Conservation (phyloP, 2,888 invertebrate species). For the Phortica magna region DNA sequence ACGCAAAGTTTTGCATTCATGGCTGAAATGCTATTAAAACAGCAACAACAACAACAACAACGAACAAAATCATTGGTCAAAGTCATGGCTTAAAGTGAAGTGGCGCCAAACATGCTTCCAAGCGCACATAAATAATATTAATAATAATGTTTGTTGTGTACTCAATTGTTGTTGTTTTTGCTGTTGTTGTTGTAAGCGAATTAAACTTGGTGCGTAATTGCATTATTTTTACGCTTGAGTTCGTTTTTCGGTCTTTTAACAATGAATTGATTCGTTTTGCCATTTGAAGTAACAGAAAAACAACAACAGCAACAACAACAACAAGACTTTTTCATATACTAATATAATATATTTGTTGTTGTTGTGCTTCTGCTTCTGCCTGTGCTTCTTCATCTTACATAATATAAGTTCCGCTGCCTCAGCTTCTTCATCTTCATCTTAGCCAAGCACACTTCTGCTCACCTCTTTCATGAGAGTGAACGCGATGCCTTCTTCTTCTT, state of each 20-base stretch:
- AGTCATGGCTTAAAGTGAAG: not conserved
- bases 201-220: constrained; percentile 40
- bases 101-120: not conserved
- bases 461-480: too few relatives aligned
- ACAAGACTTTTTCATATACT: too few relatives aligned
- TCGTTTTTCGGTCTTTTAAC: constrained; percentile 42
- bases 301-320: constrained; percentile 1
- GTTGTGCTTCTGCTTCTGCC: too few relatives aligned
- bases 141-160: constrained; percentile 19
- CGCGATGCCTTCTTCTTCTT: too few relatives aligned
- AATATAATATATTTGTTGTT: too few relatives aligned
- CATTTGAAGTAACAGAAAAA: not conserved
- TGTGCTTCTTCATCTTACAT: too few relatives aligned
- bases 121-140: not conserved
- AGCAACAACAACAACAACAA: too few relatives aligned
- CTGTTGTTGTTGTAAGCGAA: constrained; percentile 34
- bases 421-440: too few relatives aligned
- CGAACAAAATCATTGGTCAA: constrained; percentile 17
- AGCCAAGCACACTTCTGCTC: too few relatives aligned
- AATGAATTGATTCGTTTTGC: constrained; percentile 23
- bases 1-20: too few relatives aligned
- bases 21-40: too few relatives aligned
- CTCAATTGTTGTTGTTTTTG: constrained; percentile 24
- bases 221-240: constrained; percentile 49
- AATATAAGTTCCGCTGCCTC: too few relatives aligned